Percentiles rank a stretch among this genome's conserved stretches.
phyloP scores from a whole-genome alignment of 2,888 invertebrate species.

The Synergus umbraculus region DNA sequence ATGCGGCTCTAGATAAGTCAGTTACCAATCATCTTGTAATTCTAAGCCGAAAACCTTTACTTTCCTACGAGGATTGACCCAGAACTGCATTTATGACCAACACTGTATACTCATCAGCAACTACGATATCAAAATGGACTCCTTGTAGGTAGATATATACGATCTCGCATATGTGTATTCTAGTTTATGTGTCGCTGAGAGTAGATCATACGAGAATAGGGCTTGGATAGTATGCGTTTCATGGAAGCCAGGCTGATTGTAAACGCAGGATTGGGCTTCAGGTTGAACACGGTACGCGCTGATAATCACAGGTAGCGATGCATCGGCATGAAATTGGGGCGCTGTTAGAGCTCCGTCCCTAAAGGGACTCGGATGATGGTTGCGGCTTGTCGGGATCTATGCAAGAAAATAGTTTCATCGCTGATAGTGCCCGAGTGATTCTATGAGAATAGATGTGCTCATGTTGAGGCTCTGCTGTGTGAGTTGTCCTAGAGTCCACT shows the following conservation, averaged over 20 bases:
- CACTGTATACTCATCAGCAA: constrained; percentile 50
- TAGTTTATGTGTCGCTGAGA: not conserved
- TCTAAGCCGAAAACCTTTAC: no score
- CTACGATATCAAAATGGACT: constrained; percentile 71
- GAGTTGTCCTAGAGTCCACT: not conserved
- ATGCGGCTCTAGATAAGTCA: no score
- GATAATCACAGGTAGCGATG: constrained; percentile 74
- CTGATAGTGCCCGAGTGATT: not conserved
- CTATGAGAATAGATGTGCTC: not conserved
- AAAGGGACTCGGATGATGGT: constrained; percentile 67
- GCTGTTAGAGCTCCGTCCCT: constrained; percentile 66
- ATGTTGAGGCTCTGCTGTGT: not conserved
- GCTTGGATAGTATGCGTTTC: constrained; percentile 48
- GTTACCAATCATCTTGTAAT: no score
- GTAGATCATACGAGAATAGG: not conserved
- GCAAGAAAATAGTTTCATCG: constrained; percentile 28
- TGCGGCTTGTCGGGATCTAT: constrained; percentile 56
- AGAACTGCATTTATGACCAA: not conserved
- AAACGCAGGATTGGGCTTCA: constrained; percentile 68
- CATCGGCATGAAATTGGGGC: constrained; percentile 73
- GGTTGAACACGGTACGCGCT: constrained; percentile 67
- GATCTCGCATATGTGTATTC: not conserved
- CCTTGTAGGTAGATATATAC: not conserved
- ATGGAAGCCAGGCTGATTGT: constrained; percentile 66
- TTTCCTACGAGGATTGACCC: no score